These are phyloP conservation scores for Leptinotarsa juncta DNA, from an alignment of 2,888 invertebrate species.

Conservation along the genomic window DNA sequence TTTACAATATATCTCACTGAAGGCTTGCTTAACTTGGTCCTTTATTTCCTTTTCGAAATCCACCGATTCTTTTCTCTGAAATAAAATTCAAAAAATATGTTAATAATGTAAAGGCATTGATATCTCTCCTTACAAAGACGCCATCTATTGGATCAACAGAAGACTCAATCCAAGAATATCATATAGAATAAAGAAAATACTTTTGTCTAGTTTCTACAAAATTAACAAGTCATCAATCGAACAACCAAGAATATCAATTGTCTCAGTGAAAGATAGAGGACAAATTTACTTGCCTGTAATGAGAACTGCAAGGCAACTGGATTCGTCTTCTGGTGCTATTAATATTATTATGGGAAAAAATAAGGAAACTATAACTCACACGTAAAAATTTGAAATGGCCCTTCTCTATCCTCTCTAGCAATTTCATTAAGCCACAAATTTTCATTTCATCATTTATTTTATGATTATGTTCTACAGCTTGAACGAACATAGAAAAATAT, in stretches of 20 bases:
- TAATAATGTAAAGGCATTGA: neutral
- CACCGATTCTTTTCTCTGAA: slow-evolving; percentile 38
- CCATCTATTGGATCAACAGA: neutral
- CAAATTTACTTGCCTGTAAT: too few species aligned
- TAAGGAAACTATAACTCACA: slow-evolving; percentile 28
- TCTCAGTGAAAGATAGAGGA: too few species aligned
- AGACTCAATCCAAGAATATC: too few species aligned
- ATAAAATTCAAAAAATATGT: neutral
- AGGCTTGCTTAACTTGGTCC: slow-evolving; percentile 46
- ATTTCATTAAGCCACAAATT: slow-evolving; percentile 47
- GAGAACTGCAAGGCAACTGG: too few species aligned
- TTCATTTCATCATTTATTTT: slow-evolving; percentile 49
- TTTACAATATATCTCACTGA: slow-evolving; percentile 38
- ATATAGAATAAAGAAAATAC: too few species aligned
- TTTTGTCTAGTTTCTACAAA: too few species aligned
- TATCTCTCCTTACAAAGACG: neutral
- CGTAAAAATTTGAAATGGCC: slow-evolving; percentile 47
- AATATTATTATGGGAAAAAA: neutral
- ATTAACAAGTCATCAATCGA: too few species aligned
- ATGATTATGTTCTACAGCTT: slow-evolving; percentile 45
- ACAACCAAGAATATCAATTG: too few species aligned
- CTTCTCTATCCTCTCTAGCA: slow-evolving; percentile 49
- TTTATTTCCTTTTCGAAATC: slow-evolving; percentile 44
- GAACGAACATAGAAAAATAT: slow-evolving; percentile 47
- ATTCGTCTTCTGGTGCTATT: neutral